Evolutionary conservation across 2,797 vertebrate species (phyloP).

Genomic region (Muscicapa striata): DNA sequence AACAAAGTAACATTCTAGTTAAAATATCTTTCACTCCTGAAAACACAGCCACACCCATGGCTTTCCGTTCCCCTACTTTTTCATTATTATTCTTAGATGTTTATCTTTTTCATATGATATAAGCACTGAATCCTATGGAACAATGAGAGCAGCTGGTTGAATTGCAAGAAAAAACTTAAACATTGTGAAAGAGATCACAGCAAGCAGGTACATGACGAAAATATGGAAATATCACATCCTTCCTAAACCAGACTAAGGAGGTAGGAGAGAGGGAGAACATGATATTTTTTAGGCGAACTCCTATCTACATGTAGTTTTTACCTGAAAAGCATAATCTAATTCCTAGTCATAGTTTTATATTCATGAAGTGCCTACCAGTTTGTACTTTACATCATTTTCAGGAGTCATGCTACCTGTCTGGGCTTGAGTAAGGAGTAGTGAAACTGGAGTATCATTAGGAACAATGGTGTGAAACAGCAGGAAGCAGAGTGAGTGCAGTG

Average conservation of each 20-base stretch:
- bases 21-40: neutral
- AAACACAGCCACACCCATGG: neutral
- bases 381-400: neutral
- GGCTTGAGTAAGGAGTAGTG: neutral
- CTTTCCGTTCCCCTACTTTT: neutral
- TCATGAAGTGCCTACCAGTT: neutral
- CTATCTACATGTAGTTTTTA: neutral
- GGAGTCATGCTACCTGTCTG: neutral
- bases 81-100: rapidly evolving
- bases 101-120: neutral
- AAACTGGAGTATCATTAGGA: neutral
- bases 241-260: neutral
- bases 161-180: neutral
- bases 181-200: neutral
- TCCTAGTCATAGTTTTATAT: neutral
- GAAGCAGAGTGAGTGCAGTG: neutral
- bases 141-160: neutral
- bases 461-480: neutral
- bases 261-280: neutral
- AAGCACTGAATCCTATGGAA: neutral
- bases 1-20: neutral
- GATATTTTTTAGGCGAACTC: neutral
- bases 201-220: neutral
- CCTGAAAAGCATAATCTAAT: neutral
- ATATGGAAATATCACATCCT: rapidly evolving